Evolutionary conservation across 2,888 invertebrate genomes (phyloP).

Genomic region (Drosophila kanekoi): DNA sequence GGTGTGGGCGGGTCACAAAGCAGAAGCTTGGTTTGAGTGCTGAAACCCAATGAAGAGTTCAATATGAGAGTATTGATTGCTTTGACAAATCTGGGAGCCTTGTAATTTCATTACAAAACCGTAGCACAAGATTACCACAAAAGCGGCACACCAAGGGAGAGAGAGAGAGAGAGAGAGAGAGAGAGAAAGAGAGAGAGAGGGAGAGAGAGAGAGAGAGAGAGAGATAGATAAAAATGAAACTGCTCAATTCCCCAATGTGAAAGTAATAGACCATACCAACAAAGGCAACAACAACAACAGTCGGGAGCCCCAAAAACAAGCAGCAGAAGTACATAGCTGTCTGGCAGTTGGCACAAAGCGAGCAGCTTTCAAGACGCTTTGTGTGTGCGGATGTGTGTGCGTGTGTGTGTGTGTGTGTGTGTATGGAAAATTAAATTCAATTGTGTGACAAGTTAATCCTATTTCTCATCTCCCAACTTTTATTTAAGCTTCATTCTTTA

Average conservation of each 20-base stretch:
- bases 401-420: slow-evolving; percentile 35
- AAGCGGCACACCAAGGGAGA: slow-evolving; percentile 9
- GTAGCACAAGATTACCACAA: slow-evolving; percentile 61
- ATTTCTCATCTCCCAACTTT: slow-evolving; percentile 81
- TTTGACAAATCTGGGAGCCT: slow-evolving; percentile 70
- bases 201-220: background rate
- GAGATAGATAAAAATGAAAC: slow-evolving; percentile 14
- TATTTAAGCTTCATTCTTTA: slow-evolving; percentile 81
- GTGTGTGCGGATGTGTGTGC: slow-evolving; percentile 18
- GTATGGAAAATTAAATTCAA: slow-evolving; percentile 83
- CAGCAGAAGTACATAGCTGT: slow-evolving; percentile 35
- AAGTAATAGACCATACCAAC: slow-evolving; percentile 56
- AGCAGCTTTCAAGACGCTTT: slow-evolving; percentile 55
- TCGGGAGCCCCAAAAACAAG: slow-evolving; percentile 18
- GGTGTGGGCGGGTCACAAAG: background rate
- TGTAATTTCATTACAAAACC: slow-evolving; percentile 74
- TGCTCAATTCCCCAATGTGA: slow-evolving; percentile 69
- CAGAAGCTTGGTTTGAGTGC: background rate
- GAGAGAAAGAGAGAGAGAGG: background rate
- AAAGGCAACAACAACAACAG: slow-evolving; percentile 18
- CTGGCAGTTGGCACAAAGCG: slow-evolving; percentile 18
- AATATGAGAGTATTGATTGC: slow-evolving; percentile 66
- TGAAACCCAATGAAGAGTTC: slow-evolving; percentile 34
- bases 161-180: slow-evolving; percentile 15
- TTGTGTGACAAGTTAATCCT: slow-evolving; percentile 84